Percentiles rank a stretch among this genome's conserved stretches.
phyloP scores from a whole-genome alignment of 2,888 invertebrate genomes.

The Cephus pygmeus region DNA sequence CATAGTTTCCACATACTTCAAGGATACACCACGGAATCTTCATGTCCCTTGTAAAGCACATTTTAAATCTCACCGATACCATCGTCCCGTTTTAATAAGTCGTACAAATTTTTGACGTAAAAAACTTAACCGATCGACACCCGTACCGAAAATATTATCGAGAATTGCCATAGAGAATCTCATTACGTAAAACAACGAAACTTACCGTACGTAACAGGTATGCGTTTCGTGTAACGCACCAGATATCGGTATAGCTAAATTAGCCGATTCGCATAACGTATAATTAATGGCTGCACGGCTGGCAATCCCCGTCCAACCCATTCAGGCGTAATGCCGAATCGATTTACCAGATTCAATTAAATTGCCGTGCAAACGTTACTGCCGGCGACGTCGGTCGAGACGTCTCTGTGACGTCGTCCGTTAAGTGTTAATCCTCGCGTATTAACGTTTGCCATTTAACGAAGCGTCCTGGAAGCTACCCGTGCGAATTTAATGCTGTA shows the following conservation, averaged over 20 bases:
- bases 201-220: background rate
- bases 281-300: background rate
- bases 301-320: background rate
- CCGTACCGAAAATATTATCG: no score
- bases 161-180: no score
- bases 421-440: background rate
- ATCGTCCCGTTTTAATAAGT: background rate
- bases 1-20: constrained; percentile 17
- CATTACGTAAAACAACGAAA: background rate
- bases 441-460: background rate
- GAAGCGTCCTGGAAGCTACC: background rate
- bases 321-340: background rate
- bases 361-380: background rate
- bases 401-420: background rate
- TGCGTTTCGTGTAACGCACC: background rate
- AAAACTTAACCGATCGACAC: no score
- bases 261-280: background rate
- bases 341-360: constrained; percentile 3
- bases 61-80: background rate
- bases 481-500: background rate
- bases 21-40: background rate
- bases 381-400: background rate
- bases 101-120: background rate
- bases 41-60: background rate
- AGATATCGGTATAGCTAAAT: background rate